Evolutionary conservation across 2,888 invertebrate species (phyloP), one percentile per base, ranked within the genome.

Genomic region (Agonopterix alstromeriana): DNA sequence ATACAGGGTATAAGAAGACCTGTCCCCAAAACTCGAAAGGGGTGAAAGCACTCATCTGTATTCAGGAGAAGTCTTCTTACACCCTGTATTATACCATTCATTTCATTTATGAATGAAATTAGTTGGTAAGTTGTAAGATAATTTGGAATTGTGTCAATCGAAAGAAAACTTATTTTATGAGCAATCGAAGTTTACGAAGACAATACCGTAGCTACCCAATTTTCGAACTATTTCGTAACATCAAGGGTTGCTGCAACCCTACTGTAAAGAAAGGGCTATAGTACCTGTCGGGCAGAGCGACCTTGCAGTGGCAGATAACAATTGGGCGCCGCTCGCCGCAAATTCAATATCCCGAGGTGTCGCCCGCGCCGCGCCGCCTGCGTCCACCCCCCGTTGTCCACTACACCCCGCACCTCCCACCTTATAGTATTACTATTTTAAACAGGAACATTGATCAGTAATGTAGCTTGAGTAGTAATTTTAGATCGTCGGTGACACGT

Each of bases 331-430:
- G 74, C 86, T 82, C 76, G 70, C 72, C 77, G 74, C 86, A 84
- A 84, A 86, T 86, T 85, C 86, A 87, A 87, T 87, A 85, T 83
- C 81, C 81, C 76, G 82, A 84, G 84, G 85, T 85, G 83, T 80
- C 78, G 70, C 67, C 70, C 65, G 64, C 27, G 27, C 17, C 17
- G 17, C 17, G 17, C 27, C 27, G 27, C 27, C 27, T 27, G 27
- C 27, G 5, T 27, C 27, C 65, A 65, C 61, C 60, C 53, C 51
- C 53, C 53, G 53, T 55, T 56, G 55, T 60, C 51, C 58, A n/a
- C 38, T n/a, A 9, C 38, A 38, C 38, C 38, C 38, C 27, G 27
- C 27, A 27, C 27, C 27, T 4, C 17, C 27, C 27, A 27, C 27
- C 27, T 27, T 27, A 27, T 27, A 27, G 27, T 27, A 27, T 27